These are phyloP conservation scores for Lagopus leucura DNA, from an alignment of 2,113 vertebrate species.

Conservation along the genomic window DNA sequence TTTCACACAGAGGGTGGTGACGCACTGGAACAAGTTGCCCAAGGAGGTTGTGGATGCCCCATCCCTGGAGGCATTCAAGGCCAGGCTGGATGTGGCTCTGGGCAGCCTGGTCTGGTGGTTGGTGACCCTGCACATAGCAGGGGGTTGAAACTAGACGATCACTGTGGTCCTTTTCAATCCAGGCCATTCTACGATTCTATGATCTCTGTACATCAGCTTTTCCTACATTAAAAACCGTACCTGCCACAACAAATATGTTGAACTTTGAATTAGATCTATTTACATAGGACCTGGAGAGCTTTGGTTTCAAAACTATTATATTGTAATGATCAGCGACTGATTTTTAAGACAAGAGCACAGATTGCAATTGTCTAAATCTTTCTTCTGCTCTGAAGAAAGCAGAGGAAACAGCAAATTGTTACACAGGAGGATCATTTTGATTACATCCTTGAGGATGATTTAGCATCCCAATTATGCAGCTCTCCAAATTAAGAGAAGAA, in stretches of 20 bases:
- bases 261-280: neutral
- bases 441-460: slow-evolving; percentile 34
- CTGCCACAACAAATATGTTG: neutral
- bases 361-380: neutral
- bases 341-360: neutral
- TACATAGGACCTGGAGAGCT: neutral
- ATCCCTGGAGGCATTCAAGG: no score
- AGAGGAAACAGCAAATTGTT: neutral
- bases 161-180: no score
- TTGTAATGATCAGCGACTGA: neutral
- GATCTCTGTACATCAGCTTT: neutral
- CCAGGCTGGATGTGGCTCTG: no score
- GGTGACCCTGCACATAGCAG: no score
- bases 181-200: no score
- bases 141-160: no score
- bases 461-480: slow-evolving; percentile 33
- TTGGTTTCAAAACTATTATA: neutral
- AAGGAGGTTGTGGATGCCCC: no score
- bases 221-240: neutral
- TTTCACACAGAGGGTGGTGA: no score
- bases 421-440: neutral
- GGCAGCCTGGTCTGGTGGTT: no score
- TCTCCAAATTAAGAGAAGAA: slow-evolving; percentile 33
- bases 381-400: neutral
- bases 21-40: no score